Conservation (phyloP, 2,113 vertebrate species). For the Picathartes gymnocephalus region DNA sequence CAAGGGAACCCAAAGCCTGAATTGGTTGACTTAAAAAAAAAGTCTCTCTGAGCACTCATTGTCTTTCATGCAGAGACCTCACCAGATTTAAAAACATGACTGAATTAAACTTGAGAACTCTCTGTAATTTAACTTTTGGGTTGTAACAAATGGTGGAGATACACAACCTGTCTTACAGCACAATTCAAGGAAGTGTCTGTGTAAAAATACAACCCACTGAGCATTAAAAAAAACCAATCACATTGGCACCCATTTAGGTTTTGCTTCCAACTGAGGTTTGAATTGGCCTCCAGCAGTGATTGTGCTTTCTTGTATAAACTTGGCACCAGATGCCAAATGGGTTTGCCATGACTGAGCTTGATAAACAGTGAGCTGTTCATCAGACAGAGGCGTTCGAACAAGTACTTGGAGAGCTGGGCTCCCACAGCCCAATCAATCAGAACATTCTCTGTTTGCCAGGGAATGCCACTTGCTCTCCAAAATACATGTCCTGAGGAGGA, state of each 20-base stretch:
- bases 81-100: background rate
- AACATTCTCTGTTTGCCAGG: background rate
- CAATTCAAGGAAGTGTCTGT: background rate
- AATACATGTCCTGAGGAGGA: background rate
- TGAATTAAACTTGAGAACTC: background rate
- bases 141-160: background rate
- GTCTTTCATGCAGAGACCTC: background rate
- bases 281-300: background rate
- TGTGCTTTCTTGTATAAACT: background rate
- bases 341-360: background rate
- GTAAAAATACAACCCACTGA: background rate
- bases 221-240: background rate
- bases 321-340: background rate
- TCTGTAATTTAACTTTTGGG: background rate
- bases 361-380: background rate
- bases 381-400: background rate
- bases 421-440: background rate
- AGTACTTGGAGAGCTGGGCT: background rate
- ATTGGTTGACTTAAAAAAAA: background rate
- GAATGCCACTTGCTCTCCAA: background rate
- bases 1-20: background rate
- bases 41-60: background rate
- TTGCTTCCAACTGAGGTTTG: background rate
- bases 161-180: background rate
- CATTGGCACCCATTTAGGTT: background rate